phyloP scores from a whole-genome alignment of 1,140 invertebrate genomes.

The Drosophila ercepeae region DNA sequence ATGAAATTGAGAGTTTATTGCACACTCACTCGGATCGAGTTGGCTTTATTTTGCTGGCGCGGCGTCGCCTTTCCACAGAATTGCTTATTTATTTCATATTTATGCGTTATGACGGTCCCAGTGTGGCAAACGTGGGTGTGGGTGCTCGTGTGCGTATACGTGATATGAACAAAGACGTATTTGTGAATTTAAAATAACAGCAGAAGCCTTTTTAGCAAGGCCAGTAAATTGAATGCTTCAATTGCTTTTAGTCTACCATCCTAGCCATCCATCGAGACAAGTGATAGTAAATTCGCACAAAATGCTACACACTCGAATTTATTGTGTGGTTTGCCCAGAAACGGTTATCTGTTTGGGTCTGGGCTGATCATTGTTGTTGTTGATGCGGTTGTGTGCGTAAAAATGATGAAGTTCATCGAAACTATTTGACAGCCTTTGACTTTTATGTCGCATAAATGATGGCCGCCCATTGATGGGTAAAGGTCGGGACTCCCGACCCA shows the following conservation, averaged over 20 bases:
- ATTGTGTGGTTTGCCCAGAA: conserved; percentile 61
- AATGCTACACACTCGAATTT: conserved; percentile 69
- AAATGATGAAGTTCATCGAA: conserved; percentile 76
- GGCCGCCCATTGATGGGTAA: conserved; percentile 44
- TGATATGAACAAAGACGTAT: conserved; percentile 67
- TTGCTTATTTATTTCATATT: conserved; percentile 50
- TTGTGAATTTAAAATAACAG: conserved; percentile 65
- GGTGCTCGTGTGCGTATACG: conserved; percentile 13
- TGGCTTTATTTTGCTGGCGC: conserved; percentile 35
- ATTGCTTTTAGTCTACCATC: conserved; percentile 55
- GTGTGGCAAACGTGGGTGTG: not conserved
- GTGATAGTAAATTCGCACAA: conserved; percentile 70
- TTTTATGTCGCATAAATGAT: conserved; percentile 61
- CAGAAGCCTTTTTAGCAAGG: conserved; percentile 37
- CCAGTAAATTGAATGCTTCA: conserved; percentile 69
- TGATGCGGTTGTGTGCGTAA: conserved; percentile 40
- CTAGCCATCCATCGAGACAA: conserved; percentile 55
- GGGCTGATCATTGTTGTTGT: not conserved
- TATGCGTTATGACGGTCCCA: conserved; percentile 52
- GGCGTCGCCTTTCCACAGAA: conserved; percentile 23
- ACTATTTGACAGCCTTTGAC: conserved; percentile 73
- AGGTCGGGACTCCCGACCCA: conserved; percentile 32
- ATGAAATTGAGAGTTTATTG: conserved; percentile 70
- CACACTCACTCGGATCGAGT: conserved; percentile 25
- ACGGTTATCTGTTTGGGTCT: conserved; percentile 28